Base-by-base conservation (phyloP, 2,797 vertebrate species). In the Telmatherina bonti region DNA sequence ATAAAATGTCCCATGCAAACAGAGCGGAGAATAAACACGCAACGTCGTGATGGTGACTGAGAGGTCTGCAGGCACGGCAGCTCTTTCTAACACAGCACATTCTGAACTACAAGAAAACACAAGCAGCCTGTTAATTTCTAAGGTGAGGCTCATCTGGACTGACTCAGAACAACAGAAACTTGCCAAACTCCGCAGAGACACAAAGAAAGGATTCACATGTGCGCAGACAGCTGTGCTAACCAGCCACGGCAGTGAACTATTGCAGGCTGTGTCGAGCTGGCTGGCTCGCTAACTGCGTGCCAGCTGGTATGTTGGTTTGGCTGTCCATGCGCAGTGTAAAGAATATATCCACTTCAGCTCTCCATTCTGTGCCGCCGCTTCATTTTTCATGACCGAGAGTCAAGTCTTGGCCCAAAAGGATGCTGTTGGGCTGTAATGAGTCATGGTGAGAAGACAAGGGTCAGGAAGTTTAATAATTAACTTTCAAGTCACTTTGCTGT, bases 151-250 rank as follows among this genome's bases (percentile, higher is more conserved):
- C 57, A 70, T 86, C 76, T 81, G 75, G 78, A 81, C 75, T 0
- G 36, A 85, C 70, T 79, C 74, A 56, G 63, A 81, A 57, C 72
- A 80, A 76, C 79, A 47, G 61, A 56, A 57, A 84, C 9, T 12
- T 69, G 76, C 79, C 84, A 88, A 72, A 67, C 3, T 56, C 65
- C 1, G 66, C 73, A 1, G 59, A 70, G 70, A 81, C 75, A 90
- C 89, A 90, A 88, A 86, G 87, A 87, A 81, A 72, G 84, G 85
- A 88, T 87, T 89, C 85, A 90, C 85, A 71, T 73, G 47, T 10
- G 36, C 65, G 74, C 74, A 36, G 72, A 85, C 84, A 85, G 85
- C 84, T 86, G 85, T 56, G 81, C 68, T 89, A 82, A 88, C 72
- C 24, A 38, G 81, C 64, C 72, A 72, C 72, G 74, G 87, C 88